Evolutionary conservation across 2,888 invertebrate genomes (phyloP), one percentile per base, ranked within the genome.

Genomic region (Fragum whitleyi): DNA sequence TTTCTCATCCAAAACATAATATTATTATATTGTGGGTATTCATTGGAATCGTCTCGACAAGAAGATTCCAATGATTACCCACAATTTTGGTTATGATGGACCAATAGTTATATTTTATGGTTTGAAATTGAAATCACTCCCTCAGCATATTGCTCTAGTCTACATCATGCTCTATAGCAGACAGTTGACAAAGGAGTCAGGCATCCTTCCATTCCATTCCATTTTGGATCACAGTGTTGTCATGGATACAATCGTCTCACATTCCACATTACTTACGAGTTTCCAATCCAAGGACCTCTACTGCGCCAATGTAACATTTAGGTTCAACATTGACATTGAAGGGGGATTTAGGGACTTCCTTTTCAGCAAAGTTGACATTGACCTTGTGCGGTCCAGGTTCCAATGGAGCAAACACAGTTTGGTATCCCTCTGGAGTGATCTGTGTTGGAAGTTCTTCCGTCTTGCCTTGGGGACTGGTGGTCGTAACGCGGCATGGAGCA

Each of bases 381-480:
- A 95, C 92, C 70, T 88, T 89, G 82, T 94, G 93, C 2, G 92
- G 92, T 23, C 95, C 95, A 19, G 90, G 91, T 67, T 93, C 92
- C 29, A 89, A 80, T 3, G 94, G 92, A 42, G 91, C 90, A 89
- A 94, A 94, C 68, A 90, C 89, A 51, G 93, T 93, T 28, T 87
- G 88, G 83, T 90, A 92, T 32, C 97, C 97, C 90, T 97, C 96
- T 80, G 96, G 96, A 0, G 96, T 96, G 19, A 96, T 96, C 90
- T 96, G 96, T 19, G 97, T 96, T 90, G 96, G 96, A 0, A 97
- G 96, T 92, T 96, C 96, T 39, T 96, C 95, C 74, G 96, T 91
- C 83, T 92, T 86, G 14, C 93, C 93, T 59, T 86, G 86, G 0
- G 94, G 93, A 28, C 89, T 89, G 28, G 81, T 88, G 9, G 93